Base-by-base conservation (phyloP, 2,888 invertebrate species). In the Phortica okadai region DNA sequence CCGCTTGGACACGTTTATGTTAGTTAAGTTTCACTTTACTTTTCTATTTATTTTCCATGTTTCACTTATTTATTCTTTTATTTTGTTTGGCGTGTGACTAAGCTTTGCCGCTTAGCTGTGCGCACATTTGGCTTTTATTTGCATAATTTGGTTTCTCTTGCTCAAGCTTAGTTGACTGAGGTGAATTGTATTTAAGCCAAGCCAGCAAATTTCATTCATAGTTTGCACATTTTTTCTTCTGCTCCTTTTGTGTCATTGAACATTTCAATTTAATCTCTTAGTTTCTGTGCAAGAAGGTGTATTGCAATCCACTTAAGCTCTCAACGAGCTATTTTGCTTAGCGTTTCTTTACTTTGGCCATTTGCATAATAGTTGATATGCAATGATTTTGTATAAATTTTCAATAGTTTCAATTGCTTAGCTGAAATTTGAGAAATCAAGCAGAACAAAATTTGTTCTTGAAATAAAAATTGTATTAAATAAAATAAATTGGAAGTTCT, bases 111-210 rank as follows among this genome's bases (percentile, higher is more conserved):
- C 69, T 69, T 50, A 69, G 74, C 69, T 74, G 74, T 42, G 56
- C 54, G 67, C 74, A 67, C 66, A 69, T 75, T 67, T 75, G 6
- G 16, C 58, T 54, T 42, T 44, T 66, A 74, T 74, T 74, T 74
- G 56, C 67, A 74, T 74, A 54, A 66, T 67, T 74, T 74, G 16
- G 56, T 14, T 56, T 14, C 14, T 16, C 16, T n/a, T 56, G 7
- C 56, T 56, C 50, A 21, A 45, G 2, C 50, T 3, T 45, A 16
- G 14, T 45, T 16, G 45, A 16, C 11, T 62, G 62, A 62, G 33
- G 44, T 69, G 33, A 33, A 33, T 33, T 33, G 33, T 33, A 1
- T 33, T 33, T 33, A 33, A 33, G 33, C 33, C 33, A 33, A 33
- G 4, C 33, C 33, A 33, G 33, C 33, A 33, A 44, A 72, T 56